Base-by-base conservation (phyloP, 2,888 invertebrate species). In the Pseudococcus longispinus region DNA sequence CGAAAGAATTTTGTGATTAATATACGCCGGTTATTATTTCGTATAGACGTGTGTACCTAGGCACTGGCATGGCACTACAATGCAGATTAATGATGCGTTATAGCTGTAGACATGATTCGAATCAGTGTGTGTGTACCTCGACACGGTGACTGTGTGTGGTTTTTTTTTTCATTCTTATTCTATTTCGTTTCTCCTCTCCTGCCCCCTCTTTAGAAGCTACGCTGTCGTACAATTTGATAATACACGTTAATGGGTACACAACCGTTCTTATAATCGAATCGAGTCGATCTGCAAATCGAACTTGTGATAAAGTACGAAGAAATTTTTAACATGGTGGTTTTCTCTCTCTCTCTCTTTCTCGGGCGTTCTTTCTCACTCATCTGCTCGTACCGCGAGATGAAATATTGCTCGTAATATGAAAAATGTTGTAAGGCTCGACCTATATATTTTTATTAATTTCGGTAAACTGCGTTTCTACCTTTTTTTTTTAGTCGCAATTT, bases 1-100 rank as follows among this genome's bases (percentile, higher is more conserved):
- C 26, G 77, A 77, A 86, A 86, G 77, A 46, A 86, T 77, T 86
- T 85, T 85, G 77, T 80, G 77, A 80, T 80, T 80, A 80, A 80
- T 80, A 80, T 80, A 80, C 42, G 77, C 77, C 42, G 77, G 37
- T 70, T 70, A 70, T 70, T 70, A 70, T 70, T 80, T 42, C 29
- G 77, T 80, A 42, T n/a, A 23, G 15, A n/a, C 37, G 37, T 42
- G 42, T 20, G 42, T 37, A 77, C 77, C 37, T 51, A 51, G 70
- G 18, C 5, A 42, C 42, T 42, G 42, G 42, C 42, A 80, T 80
- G n/a, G n/a, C 32, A 42, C 42, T 42, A 80, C 77, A 80, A 80
- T 80, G 77, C 77, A 80, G 77, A 80, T 80, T 80, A 80, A 80
- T 80, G 77, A 80, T 80, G 77, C 77, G 20, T 80, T 80, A n/a